phyloP scores from a whole-genome alignment of 2,113 vertebrate species.

The Phoenicopterus ruber region DNA sequence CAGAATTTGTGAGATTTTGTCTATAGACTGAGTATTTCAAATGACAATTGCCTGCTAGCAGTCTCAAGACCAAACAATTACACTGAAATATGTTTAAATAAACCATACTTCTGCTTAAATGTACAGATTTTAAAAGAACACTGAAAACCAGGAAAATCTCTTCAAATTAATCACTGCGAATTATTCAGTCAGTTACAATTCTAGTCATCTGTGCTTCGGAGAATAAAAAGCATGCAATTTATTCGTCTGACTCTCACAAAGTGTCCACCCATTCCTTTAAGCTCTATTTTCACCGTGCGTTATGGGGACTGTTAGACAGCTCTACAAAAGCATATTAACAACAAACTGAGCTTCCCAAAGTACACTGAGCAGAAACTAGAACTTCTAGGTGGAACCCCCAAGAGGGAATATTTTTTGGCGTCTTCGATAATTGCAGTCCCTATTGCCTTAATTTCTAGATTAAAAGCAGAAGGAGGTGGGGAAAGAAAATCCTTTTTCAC shows the following conservation, averaged over 20 bases:
- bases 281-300: background rate
- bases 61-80: background rate
- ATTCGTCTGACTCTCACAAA: conserved; percentile 25
- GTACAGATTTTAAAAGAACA: background rate
- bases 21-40: background rate
- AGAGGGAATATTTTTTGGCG: background rate
- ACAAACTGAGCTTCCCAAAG: background rate
- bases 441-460: conserved; percentile 17
- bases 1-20: background rate
- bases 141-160: background rate
- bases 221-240: conserved; percentile 21
- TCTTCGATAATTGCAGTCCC: background rate
- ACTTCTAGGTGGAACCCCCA: background rate
- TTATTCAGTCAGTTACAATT: conserved; percentile 14
- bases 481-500: conserved; percentile 30
- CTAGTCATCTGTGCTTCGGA: background rate
- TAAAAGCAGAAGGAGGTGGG: background rate
- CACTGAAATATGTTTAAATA: background rate
- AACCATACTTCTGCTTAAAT: background rate
- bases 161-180: conserved; percentile 7
- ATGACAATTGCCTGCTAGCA: background rate
- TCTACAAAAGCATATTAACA: background rate
- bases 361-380: background rate
- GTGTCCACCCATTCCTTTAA: conserved; percentile 39
- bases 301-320: background rate